phyloP scores from a whole-genome alignment of 2,797 vertebrate genomes.

The Hydrolagus colliei region DNA sequence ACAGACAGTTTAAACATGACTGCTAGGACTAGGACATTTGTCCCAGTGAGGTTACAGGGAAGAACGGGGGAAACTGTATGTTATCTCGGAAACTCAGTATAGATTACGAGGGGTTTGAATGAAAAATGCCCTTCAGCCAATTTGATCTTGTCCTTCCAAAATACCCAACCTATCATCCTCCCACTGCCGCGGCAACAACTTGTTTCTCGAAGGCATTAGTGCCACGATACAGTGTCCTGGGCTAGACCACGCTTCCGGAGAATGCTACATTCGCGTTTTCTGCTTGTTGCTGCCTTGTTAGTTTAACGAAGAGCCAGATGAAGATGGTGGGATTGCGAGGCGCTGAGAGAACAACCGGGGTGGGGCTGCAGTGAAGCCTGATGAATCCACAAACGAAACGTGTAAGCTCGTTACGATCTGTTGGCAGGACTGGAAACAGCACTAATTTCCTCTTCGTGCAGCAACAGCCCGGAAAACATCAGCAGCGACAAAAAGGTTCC shows the following conservation, averaged over 20 bases:
- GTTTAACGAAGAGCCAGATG: slow-evolving; percentile 41
- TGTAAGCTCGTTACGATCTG: slow-evolving; percentile 85
- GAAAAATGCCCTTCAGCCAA: too few species aligned
- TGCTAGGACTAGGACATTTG: slow-evolving; percentile 83
- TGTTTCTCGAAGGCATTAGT: too few species aligned
- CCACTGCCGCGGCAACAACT: too few species aligned
- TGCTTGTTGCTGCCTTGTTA: slow-evolving; percentile 60
- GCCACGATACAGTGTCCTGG: too few species aligned
- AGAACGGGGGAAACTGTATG: slow-evolving; percentile 54
- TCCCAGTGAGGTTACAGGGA: slow-evolving; percentile 85
- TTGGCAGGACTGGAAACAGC: slow-evolving; percentile 78
- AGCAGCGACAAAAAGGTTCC: not conserved
- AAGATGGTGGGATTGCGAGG: too few species aligned
- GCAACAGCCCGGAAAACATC: not conserved
- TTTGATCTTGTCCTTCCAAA: too few species aligned
- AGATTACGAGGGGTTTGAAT: too few species aligned
- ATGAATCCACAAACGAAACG: slow-evolving; percentile 81
- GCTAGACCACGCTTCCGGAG: too few species aligned
- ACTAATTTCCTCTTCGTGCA: not conserved
- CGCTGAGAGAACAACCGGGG: too few species aligned
- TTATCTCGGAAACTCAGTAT: slow-evolving; percentile 71
- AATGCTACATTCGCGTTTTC: slow-evolving; percentile 39
- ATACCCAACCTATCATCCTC: too few species aligned
- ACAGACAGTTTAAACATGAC: slow-evolving; percentile 99
- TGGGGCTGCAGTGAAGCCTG: slow-evolving; percentile 68